A percentile compares a stretch with the other conserved stretches of the same genome.
Conservation (phyloP, 2,113 vertebrate genomes). For the Notechis scutatus region DNA sequence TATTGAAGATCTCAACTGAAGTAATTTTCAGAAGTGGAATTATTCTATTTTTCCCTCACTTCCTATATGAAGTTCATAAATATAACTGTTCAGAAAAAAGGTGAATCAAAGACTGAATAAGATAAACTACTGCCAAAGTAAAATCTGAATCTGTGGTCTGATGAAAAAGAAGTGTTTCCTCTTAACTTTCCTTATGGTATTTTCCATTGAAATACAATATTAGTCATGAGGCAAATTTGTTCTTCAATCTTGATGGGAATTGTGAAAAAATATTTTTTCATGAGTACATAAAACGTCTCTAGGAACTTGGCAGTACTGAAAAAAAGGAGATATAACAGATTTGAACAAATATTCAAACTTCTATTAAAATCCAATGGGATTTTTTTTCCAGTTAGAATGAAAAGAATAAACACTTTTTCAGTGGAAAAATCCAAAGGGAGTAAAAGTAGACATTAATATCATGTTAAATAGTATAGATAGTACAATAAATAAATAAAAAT, state of each 20-base stretch:
- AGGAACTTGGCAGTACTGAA: slow-evolving; percentile 41
- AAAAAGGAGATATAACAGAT: slow-evolving; percentile 48
- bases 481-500: slow-evolving; percentile 31
- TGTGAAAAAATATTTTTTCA: slow-evolving; percentile 32
- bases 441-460: slow-evolving; percentile 45
- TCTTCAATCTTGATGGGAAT: slow-evolving; percentile 31
- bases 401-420: slow-evolving; percentile 43
- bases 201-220: background rate
- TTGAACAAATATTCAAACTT: slow-evolving; percentile 57
- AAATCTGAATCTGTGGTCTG: background rate
- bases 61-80: background rate
- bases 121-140: background rate
- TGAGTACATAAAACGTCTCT: background rate
- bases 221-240: slow-evolving; percentile 9
- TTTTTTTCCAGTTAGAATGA: slow-evolving; percentile 50
- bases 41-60: background rate
- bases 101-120: background rate
- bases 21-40: background rate
- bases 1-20: background rate
- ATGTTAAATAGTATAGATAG: slow-evolving; percentile 55
- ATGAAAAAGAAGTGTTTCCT: background rate
- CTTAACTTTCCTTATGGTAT: background rate
- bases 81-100: background rate
- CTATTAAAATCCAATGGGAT: slow-evolving; percentile 55
- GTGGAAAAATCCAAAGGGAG: slow-evolving; percentile 40